Base-by-base conservation (phyloP, 1,140 invertebrate genomes). In the Laodelphax striatellus region DNA sequence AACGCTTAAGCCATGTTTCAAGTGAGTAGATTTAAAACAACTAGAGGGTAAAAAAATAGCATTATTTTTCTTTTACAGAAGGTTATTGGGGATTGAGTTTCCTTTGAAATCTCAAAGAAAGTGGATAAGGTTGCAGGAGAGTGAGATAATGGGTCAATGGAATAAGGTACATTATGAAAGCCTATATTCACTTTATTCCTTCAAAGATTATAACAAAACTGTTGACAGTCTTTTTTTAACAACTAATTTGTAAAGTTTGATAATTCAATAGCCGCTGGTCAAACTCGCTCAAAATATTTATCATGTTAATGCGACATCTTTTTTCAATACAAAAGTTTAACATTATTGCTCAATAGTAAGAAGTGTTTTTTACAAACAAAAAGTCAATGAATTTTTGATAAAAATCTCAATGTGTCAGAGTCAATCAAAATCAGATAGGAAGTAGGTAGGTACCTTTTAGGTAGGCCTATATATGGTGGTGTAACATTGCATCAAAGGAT, bases 211-310 rank as follows among this genome's bases (percentile, higher is more conserved):
- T 63, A 65, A 65, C 62, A 65, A 65, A 65, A 65, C 64, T 65
- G 64, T 65, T 62, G 59, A 65, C 64, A 65, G 64, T 65, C 64
- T 65, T 65, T 64, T 63, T 60, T 65, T 65, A 65, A 65, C 62
- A 58, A 62, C 64, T 65, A 65, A 61, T 65, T 65, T 65, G 60
- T 63, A 63, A 63, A 63, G 58, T 60, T 62, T 60, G 61, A 65
- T 57, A 62, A 46, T 62, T 65, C 58, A 53, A 55, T 61, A 60
- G 46, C 54, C 50, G 55, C 50, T 63, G 64, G 58, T 46, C 43
- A 61, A 63, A 60, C n/a, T 53, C 54, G 21, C 16, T 60, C 46
- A 53, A 17, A 60, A 17, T 60, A 38, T 38, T 28, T 11, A 38
- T 38, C 34, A 38, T 38, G 10, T 38, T 38, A 13, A 38, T 38